Conservation (phyloP, 2,888 invertebrate genomes). For the Tenodera sinensis region DNA sequence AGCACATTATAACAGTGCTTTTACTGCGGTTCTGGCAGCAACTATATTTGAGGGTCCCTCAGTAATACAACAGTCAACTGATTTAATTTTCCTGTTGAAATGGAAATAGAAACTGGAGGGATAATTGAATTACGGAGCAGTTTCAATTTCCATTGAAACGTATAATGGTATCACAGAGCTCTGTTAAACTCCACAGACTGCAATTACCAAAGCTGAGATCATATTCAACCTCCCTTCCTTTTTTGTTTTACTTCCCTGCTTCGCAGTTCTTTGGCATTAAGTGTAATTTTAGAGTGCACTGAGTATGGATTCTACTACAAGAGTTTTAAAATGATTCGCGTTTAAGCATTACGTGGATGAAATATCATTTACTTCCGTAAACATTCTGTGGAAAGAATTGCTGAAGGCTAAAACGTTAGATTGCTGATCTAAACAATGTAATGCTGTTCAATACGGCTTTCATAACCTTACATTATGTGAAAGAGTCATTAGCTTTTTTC, state of each 20-base stretch:
- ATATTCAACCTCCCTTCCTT: neutral
- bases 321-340: neutral
- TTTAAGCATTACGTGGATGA: neutral
- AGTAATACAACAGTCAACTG: neutral
- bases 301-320: neutral
- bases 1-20: neutral
- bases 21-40: neutral
- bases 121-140: constrained; percentile 3
- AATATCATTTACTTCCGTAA: too few species aligned
- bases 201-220: neutral
- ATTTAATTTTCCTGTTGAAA: constrained; percentile 14
- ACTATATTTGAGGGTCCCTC: neutral
- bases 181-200: neutral
- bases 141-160: constrained; percentile 7
- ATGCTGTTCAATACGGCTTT: neutral
- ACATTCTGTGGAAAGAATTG: too few species aligned
- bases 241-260: neutral
- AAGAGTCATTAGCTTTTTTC: neutral
- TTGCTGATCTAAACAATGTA: neutral
- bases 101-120: constrained; percentile 8
- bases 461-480: neutral
- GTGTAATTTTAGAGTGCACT: neutral
- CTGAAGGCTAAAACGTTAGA: too few species aligned
- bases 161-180: neutral
- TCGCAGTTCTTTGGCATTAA: neutral